These are phyloP conservation scores for Dryococelus australis DNA, from an alignment of 2,888 invertebrate genomes.

Conservation along the genomic window DNA sequence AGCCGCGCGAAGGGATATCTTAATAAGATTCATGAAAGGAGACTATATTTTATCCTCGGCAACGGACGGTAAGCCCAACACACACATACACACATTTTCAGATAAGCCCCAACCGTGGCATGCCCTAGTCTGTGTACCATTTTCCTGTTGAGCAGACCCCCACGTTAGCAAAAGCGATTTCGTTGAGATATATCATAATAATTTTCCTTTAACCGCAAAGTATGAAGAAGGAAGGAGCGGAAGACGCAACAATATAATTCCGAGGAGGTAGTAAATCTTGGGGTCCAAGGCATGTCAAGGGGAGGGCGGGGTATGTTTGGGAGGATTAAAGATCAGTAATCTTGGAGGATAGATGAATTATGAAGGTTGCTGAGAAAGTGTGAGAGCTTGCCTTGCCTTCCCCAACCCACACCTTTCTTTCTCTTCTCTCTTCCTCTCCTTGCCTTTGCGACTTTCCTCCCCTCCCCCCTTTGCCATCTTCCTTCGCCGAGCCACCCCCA, in stretches of 20 bases:
- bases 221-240: constrained; percentile 35
- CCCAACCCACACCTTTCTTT: not conserved
- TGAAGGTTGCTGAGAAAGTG: constrained; percentile 49
- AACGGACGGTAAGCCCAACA: constrained; percentile 43
- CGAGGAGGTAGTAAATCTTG: constrained; percentile 73
- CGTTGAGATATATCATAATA: constrained; percentile 64
- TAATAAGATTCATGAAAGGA: constrained; percentile 86
- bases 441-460: not conserved
- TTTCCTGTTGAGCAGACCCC: constrained; percentile 16
- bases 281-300: constrained; percentile 63
- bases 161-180: constrained; percentile 55
- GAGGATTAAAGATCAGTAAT: constrained; percentile 81
- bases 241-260: constrained; percentile 68
- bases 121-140: constrained; percentile 40
- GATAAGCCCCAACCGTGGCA: constrained; percentile 52
- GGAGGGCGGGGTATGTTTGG: constrained; percentile 11
- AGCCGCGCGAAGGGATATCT: constrained; percentile 65
- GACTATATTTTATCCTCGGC: constrained; percentile 74
- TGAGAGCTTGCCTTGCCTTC: constrained; percentile 26
- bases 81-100: constrained; percentile 46
- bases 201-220: constrained; percentile 50
- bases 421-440: not conserved
- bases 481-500: not conserved
- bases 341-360: constrained; percentile 75
- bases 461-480: not conserved